Base-by-base conservation (phyloP, 1,140 invertebrate genomes). In the Temnothorax nylanderi region DNA sequence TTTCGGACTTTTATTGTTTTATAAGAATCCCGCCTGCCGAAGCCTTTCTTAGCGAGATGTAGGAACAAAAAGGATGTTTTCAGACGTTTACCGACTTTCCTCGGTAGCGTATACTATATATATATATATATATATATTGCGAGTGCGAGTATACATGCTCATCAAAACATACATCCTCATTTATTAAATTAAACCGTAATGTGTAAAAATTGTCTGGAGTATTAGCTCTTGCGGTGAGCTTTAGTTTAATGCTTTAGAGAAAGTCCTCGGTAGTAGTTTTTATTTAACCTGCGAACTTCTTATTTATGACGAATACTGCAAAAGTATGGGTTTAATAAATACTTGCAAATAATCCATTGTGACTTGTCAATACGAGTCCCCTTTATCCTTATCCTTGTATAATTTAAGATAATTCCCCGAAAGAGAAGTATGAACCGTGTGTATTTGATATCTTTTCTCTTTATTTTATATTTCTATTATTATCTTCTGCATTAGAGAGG, bases 301-400 rank as follows among this genome's bases (percentile, higher is more conserved):
- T 94, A 94, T 94, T 94, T 94, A 94, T 93, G 91, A 91, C 78
- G 88, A 90, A 88, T 88, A 92, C 87, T 78, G 77, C 80, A 91
- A 91, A 91, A 93, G 76, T 91, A 90, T 93, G 92, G 92, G 90
- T 90, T 93, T 91, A 94, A 93, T 94, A 93, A 94, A 94, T 91
- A 93, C 89, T 87, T 92, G 80, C 89, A 87, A 89, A 85, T 49
- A 77, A 72, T 67, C 26, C 41, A 71, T 21, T 0, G 6, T 64
- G 67, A 65, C n/a, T 89, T 72, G n/a, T 85, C 54, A 62, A 65
- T 88, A 26, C n/a, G 3, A 44, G 5, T 54, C 16, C 54, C 8
- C 34, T 37, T 58, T 26, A 26, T 26, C 1, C 26, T 26, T 32
- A 0, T 26, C 74, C 16, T 21, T 41, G 0, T 10, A 49, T 26